Percentiles rank a stretch among this genome's conserved stretches.
These are phyloP conservation scores for Tricholaema leucomelas DNA, from an alignment of 2,113 vertebrate species.

Conservation along the genomic window DNA sequence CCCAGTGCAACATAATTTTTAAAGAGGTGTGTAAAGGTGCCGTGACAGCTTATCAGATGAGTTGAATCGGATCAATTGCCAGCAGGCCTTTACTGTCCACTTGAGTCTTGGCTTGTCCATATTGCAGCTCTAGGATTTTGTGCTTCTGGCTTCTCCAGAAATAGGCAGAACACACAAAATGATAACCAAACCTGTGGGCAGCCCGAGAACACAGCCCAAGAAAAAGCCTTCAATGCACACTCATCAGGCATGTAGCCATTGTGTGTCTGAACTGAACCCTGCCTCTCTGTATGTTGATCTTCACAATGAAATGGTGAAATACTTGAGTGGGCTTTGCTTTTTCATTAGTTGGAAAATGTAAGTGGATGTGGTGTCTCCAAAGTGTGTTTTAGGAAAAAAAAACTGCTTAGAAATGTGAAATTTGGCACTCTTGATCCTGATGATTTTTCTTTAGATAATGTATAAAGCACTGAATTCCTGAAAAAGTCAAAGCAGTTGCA, in stretches of 20 bases:
- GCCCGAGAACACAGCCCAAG: background rate
- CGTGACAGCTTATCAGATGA: background rate
- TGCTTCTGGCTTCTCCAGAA: background rate
- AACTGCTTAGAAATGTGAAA: background rate
- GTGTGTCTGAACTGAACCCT: background rate
- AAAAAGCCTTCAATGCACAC: background rate
- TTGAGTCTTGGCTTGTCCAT: background rate
- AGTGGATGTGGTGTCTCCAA: background rate
- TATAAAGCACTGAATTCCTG: background rate
- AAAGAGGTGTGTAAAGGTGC: background rate
- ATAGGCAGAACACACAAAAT: background rate
- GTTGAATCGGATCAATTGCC: background rate
- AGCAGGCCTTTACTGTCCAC: background rate
- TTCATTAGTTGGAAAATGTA: background rate
- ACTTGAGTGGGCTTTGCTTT: background rate
- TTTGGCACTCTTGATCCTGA: background rate
- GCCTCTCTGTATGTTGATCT: background rate
- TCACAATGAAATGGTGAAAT: background rate
- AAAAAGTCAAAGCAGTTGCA: background rate
- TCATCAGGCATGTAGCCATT: rapidly evolving
- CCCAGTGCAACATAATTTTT: background rate
- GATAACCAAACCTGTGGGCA: background rate
- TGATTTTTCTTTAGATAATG: background rate
- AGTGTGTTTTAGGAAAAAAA: background rate
- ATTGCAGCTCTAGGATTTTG: background rate